Conservation (phyloP, 2,113 vertebrate species). For the Ciconia boyciana region DNA sequence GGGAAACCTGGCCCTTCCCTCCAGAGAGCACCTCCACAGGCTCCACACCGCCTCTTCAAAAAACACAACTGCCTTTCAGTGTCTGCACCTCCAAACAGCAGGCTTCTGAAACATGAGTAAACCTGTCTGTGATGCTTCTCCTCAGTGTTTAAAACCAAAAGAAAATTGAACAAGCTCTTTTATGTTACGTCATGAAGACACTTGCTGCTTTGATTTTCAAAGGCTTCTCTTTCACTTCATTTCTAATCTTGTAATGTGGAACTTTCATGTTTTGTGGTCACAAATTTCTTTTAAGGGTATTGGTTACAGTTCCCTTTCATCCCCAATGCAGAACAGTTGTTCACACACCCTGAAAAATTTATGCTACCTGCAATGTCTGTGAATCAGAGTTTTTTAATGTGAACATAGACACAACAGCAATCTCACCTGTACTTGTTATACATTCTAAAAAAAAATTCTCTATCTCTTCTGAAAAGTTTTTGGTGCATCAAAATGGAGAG, state of each 20-base stretch:
- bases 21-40: not conserved
- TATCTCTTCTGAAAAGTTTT: not conserved
- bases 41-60: not conserved
- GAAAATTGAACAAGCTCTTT: not conserved
- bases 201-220: conserved; percentile 44
- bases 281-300: not conserved
- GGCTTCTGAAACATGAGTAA: not conserved
- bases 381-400: not conserved
- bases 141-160: not conserved
- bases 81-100: not conserved
- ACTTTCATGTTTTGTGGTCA: conserved; percentile 11
- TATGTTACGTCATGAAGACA: not conserved
- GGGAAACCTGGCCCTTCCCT: not conserved
- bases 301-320: conserved; percentile 25
- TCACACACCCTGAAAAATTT: not conserved
- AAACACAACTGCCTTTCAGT: not conserved
- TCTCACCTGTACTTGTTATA: not conserved
- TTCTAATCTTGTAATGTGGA: not conserved
- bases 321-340: not conserved
- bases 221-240: conserved; percentile 6
- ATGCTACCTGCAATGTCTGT: not conserved
- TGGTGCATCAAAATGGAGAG: not conserved
- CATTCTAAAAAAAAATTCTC: not conserved
- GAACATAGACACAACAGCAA: not conserved
- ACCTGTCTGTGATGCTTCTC: not conserved